Evolutionary conservation across 2,888 invertebrate genomes (phyloP), one percentile per base, ranked within the genome.

Genomic region (Graphium colonna): DNA sequence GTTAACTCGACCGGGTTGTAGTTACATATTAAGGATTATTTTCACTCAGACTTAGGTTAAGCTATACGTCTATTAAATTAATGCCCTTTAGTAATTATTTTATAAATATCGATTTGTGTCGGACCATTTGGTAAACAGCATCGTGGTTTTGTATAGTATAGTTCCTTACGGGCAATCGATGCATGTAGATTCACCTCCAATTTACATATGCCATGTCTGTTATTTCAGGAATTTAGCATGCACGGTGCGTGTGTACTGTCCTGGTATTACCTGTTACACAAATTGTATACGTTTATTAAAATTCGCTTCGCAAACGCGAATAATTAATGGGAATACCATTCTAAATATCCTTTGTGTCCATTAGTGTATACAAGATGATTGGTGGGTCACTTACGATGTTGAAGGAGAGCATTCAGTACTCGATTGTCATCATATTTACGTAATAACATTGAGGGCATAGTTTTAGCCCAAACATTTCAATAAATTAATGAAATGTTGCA

Each of bases 141-240:
- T 78, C 79, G 79, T 77, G 79, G 75, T 68, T 63, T 65, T 70
- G 63, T 67, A 67, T 67, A 60, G 73, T 81, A 82, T 82, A 78
- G 64, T 73, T 65, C 71, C 71, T 69, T 74, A 73, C 70, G 68
- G 55, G 65, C 75, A 82, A 83, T 82, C 79, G 80, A 83, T 83
- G 81, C 82, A 86, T 86, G 85, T 81, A 86, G 84, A 86, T 86
- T 76, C 62, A 64, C 55, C 44, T 45, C 59, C 60, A 63, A 84
- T 85, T 85, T 78, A 83, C 86, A 85, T 86, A 84, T 67, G 77
- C 77, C 77, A 77, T 68, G 82, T 79, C 84, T 75, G 80, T 84
- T 83, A 85, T 82, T 84, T 80, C 71, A 73, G 71, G 70, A 77
- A 79, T 79, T 78, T 74, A 71, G 69, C 71, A 52, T 52, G 51